Evolutionary conservation across 2,113 vertebrate genomes (phyloP).

Genomic region (Riparia riparia): DNA sequence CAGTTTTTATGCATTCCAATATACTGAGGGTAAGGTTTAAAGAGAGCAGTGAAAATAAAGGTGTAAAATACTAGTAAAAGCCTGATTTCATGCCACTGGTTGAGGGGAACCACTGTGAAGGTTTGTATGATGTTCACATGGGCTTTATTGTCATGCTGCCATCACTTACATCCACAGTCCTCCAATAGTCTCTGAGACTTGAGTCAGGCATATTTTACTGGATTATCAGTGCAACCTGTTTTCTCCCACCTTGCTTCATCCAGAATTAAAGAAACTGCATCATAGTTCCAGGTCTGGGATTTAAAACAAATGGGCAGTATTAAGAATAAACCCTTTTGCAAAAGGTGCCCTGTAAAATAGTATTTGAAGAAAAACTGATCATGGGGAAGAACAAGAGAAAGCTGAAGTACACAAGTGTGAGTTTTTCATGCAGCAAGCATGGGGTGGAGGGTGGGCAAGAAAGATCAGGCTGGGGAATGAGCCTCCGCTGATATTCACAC

Average conservation of each 20-base stretch:
- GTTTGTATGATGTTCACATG: background rate
- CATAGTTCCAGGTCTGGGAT: background rate
- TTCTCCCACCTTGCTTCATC: background rate
- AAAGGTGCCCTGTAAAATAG: background rate
- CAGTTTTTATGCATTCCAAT: background rate
- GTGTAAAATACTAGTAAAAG: background rate
- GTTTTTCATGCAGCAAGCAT: background rate
- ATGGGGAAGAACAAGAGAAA: background rate
- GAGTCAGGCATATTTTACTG: background rate
- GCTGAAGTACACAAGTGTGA: rapidly evolving
- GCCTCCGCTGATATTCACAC: background rate
- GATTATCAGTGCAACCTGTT: background rate
- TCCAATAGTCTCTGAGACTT: background rate
- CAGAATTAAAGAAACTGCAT: background rate
- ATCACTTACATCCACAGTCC: background rate
- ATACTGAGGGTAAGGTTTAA: background rate
- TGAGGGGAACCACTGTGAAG: background rate
- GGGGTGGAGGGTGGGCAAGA: background rate
- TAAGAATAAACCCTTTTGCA: background rate
- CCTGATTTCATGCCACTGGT: background rate
- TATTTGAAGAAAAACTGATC: background rate
- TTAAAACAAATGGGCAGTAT: background rate
- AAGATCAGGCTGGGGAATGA: background rate
- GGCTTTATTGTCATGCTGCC: background rate
- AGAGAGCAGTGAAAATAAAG: background rate